phyloP scores from a whole-genome alignment of 2,888 invertebrate genomes.

The Pharmacophagus antenor region DNA sequence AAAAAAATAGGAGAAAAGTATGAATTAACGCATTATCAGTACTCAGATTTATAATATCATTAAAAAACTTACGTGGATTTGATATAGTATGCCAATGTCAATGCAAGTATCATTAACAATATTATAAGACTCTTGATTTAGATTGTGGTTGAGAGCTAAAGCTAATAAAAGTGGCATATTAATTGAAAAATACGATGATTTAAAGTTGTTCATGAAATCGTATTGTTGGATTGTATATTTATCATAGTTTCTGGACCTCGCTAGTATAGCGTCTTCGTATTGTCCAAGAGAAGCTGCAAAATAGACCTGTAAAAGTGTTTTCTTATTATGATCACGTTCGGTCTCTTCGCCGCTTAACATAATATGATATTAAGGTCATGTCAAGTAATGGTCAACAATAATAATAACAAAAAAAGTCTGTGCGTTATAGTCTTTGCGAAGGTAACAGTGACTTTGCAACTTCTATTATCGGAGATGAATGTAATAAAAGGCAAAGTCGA shows the following conservation, averaged over 20 bases:
- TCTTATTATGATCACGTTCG: too few species aligned
- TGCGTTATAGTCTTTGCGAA: too few species aligned
- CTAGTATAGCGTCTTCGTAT: background rate
- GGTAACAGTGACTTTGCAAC: too few species aligned
- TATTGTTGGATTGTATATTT: background rate
- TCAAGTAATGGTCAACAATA: too few species aligned
- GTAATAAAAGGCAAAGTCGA: too few species aligned
- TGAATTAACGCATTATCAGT: too few species aligned
- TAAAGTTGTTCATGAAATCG: background rate
- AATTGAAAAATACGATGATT: slow-evolving; percentile 5
- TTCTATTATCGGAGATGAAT: too few species aligned
- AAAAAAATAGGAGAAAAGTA: too few species aligned
- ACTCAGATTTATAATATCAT: too few species aligned
- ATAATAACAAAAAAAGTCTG: too few species aligned
- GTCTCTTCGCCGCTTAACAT: too few species aligned
- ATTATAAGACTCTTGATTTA: slow-evolving; percentile 84
- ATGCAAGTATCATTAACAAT: slow-evolving; percentile 88
- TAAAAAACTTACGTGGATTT: slow-evolving; percentile 85
- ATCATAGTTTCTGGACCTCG: background rate
- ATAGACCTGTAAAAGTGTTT: background rate
- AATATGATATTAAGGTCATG: too few species aligned
- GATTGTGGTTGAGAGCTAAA: slow-evolving; percentile 87
- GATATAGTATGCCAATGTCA: slow-evolving; percentile 94
- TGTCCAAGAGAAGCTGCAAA: background rate
- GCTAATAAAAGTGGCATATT: slow-evolving; percentile 70